Conservation (phyloP, 2,888 invertebrate species). For the Hololepta plana region DNA sequence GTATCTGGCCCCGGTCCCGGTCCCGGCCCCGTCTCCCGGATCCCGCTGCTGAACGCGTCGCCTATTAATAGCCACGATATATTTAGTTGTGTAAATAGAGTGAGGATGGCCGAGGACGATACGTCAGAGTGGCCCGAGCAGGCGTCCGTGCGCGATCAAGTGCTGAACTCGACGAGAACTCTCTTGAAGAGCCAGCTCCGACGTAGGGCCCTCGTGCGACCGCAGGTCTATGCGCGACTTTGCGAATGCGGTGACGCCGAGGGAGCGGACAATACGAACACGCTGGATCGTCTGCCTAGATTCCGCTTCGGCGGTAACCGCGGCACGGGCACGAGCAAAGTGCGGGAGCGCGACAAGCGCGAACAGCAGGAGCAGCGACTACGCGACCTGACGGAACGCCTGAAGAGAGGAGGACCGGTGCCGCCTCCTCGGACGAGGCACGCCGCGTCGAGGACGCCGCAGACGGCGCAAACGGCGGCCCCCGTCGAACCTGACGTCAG, state of each 20-base stretch:
- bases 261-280: conserved; percentile 28
- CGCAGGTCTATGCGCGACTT: conserved; percentile 22
- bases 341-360: conserved; percentile 16
- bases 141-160: conserved; percentile 23
- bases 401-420: conserved; percentile 38
- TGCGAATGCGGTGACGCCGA: conserved; percentile 20
- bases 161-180: conserved; percentile 15
- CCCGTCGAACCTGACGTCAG: conserved; percentile 14
- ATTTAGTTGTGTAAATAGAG: conserved; percentile 29
- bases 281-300: conserved; percentile 68
- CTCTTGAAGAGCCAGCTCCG: conserved; percentile 15
- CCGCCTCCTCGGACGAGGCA: conserved; percentile 23
- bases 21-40: conserved; percentile 30
- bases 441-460: conserved; percentile 24
- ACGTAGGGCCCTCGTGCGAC: conserved; percentile 24
- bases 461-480: conserved; percentile 17
- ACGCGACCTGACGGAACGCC: conserved; percentile 58
- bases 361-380: conserved; percentile 54
- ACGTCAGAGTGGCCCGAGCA: conserved; percentile 24
- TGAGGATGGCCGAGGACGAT: conserved; percentile 24
- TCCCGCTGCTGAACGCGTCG: conserved; percentile 23
- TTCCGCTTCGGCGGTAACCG: conserved; percentile 48
- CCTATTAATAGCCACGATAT: conserved; percentile 29
- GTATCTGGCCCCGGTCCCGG: conserved; percentile 15
- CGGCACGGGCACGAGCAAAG: conserved; percentile 16